Base-by-base conservation (phyloP, 2,888 invertebrate species). In the Yponomeuta sedellus region DNA sequence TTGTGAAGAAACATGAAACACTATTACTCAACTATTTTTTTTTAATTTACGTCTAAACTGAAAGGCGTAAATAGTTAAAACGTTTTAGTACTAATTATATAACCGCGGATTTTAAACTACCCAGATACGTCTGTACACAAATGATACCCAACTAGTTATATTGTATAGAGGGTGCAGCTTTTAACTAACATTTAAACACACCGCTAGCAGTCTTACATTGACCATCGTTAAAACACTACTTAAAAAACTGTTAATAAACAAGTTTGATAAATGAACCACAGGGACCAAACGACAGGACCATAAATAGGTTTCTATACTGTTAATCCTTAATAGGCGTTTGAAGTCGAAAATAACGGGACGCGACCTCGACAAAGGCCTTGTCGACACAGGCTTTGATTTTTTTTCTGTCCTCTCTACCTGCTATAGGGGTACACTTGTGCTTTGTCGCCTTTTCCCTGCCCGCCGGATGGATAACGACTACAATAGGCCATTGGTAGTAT, bases 361-460 rank as follows among this genome's bases (percentile, higher is more conserved):
- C 12, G 40, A n/a, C 44, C 44, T 25, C 25, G n/a, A 66, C 58
- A 52, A 59, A 65, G 59, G 12, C 19, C 20, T 28, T 65, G 65
- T 39, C 20, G 65, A 57, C 25, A 57, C 56, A 64, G 25, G 39
- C 25, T 10, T 28, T 57, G n/a, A n/a, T 74, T 74, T 75, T 74
- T 74, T 28, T 12, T 28, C 28, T 64, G n/a, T n/a, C 25, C 28
- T 73, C 71, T 77, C 84, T 88, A 88, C 88, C 88, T 88, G 88
- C 81, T 77, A 73, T 72, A 25, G 63, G 39, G 12, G 76, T 79
- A 77, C 88, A 88, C 86, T 87, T 86, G 83, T 81, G 76, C 73
- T 77, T 73, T 57, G 56, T 64, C 64, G 25, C 77, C 79, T 78
- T 83, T 80, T 78, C 72, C 74, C 74, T 72, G 73, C 73, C 73